Evolutionary conservation across 2,797 vertebrate genomes (phyloP).

Genomic region (Chelon labrosus): DNA sequence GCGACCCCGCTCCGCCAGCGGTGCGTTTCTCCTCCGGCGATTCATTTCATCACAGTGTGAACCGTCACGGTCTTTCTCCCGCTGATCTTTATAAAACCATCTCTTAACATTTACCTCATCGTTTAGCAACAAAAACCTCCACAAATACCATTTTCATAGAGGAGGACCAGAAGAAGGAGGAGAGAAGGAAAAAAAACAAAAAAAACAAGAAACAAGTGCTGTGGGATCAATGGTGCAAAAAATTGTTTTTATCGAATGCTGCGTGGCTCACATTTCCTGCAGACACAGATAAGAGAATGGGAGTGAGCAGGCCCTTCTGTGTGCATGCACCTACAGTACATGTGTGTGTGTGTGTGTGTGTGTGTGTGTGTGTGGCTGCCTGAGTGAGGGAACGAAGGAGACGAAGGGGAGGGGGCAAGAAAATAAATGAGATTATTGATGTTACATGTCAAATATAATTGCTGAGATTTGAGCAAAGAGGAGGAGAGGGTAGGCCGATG

Average conservation of each 20-base stretch:
- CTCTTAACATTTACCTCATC: constrained; percentile 87
- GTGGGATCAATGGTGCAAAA: constrained; percentile 90
- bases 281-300: constrained; percentile 86
- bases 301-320: constrained; percentile 46
- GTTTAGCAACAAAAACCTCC: constrained; percentile 82
- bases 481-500: constrained; percentile 81
- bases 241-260: constrained; percentile 91
- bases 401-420: constrained; percentile 35
- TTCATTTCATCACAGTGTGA: constrained; percentile 68
- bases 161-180: constrained; percentile 51
- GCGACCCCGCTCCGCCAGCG: constrained; percentile 46
- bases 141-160: constrained; percentile 83
- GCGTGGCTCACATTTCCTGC: constrained; percentile 84
- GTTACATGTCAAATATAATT: constrained; percentile 93
- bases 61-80: constrained; percentile 43
- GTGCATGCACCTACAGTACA: constrained; percentile 6
- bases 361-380: neutral
- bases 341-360: constrained; percentile 7
- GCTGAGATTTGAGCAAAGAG: constrained; percentile 87
- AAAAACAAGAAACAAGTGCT: constrained; percentile 73
- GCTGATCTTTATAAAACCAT: constrained; percentile 81
- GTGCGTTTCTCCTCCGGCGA: constrained; percentile 62
- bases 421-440: constrained; percentile 91
- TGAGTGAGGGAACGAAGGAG: constrained; percentile 37
- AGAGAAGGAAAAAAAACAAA: constrained; percentile 60